phyloP scores from a whole-genome alignment of 1,140 invertebrate genomes.

The Pantala flavescens region DNA sequence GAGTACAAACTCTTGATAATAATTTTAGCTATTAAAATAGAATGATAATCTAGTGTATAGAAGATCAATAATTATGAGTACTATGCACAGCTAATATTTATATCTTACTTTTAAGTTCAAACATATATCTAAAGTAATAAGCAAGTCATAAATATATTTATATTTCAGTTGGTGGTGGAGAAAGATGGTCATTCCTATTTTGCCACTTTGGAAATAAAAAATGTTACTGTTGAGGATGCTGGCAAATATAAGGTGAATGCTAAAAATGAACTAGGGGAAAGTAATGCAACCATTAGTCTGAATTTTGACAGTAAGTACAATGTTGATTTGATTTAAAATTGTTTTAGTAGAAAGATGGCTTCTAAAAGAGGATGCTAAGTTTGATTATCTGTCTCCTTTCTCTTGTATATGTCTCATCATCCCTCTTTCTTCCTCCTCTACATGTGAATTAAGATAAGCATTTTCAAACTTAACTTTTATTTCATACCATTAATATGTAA shows the following conservation, averaged over 20 bases:
- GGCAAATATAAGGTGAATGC: slow-evolving; percentile 94
- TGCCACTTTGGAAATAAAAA: slow-evolving; percentile 81
- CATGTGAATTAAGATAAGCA: too few species aligned
- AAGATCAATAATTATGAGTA: too few species aligned
- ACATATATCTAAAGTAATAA: neutral
- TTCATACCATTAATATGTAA: too few species aligned
- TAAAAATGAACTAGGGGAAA: slow-evolving; percentile 92
- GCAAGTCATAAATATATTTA: slow-evolving; percentile 15
- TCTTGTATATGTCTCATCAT: neutral
- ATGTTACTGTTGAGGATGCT: slow-evolving; percentile 92
- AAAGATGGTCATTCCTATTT: slow-evolving; percentile 90
- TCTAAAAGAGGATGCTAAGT: slow-evolving; percentile 11
- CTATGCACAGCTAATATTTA: too few species aligned
- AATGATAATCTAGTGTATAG: too few species aligned
- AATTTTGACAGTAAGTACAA: slow-evolving; percentile 92
- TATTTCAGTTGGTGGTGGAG: slow-evolving; percentile 65
- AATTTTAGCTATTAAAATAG: too few species aligned
- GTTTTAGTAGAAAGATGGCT: slow-evolving; percentile 16
- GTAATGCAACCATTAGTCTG: slow-evolving; percentile 89
- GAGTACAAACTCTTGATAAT: too few species aligned
- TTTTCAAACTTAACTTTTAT: too few species aligned
- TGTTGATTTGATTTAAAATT: neutral
- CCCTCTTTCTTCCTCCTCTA: neutral
- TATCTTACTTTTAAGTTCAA: too few species aligned
- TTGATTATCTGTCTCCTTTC: neutral